Evolutionary conservation across 2,797 vertebrate species (phyloP), one percentile per base, ranked within the genome.

Genomic region (Diceros bicornis): DNA sequence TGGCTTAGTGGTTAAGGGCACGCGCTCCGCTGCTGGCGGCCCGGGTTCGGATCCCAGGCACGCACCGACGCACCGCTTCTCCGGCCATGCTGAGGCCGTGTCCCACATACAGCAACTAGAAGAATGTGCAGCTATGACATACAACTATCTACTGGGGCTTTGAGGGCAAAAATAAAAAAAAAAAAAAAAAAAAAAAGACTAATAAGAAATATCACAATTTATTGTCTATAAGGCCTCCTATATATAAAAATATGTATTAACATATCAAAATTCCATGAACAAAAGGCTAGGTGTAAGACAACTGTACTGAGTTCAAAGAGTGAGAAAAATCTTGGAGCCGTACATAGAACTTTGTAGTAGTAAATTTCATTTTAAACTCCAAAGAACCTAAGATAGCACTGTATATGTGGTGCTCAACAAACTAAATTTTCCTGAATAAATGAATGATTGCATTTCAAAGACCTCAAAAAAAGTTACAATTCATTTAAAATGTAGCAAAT

Each of bases 211-310:
- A 41, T 18, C 55, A 96, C 2, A 72, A 52, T 91, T 97, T 85
- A 62, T 61, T 97, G 83, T 75, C 89, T 74, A 64, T 29, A 50
- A 98, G 77, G 64, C 21, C 13, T 91, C n/a, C 37, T 13, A 10
- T 91, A 84, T 84, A 91, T 52, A 97, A 97, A 96, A 91, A n/a
- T 13, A 97, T 20, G 47, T 61, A 79, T 88, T 64, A 96, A 25
- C 0, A 0, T 37, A 68, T 79, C 95, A 71, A 96, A 97, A 95
- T 66, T 57, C 72, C 68, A 86, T 96, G 91, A 94, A 62, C 20
- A 96, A 78, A 41, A 92, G 21, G 14, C 12, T 82, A 93, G 59
- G 10, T 64, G 92, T 72, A 90, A 79, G 86, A 89, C 29, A 94
- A 71, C 17, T 83, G 27, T n/a, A 96, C 0, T 82, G 6, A 92